Percentiles rank a stretch among this genome's conserved stretches.
phyloP scores from a whole-genome alignment of 2,888 invertebrate species.

The Brachyptera risi region DNA sequence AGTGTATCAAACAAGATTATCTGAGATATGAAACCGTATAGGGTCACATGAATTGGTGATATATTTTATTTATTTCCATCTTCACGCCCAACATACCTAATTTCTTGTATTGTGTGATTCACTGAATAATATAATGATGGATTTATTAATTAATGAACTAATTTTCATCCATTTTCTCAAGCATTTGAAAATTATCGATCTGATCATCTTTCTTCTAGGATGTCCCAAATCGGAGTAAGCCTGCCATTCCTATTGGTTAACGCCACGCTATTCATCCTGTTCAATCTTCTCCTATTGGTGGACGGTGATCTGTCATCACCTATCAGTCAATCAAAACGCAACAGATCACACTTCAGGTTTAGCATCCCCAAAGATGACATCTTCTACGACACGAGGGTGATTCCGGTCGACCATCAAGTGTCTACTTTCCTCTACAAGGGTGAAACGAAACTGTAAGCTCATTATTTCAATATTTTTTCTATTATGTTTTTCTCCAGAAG shows the following conservation, averaged over 20 bases:
- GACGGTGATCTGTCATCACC: not conserved
- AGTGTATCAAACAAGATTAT: too few species aligned
- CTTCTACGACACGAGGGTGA: conserved; percentile 26
- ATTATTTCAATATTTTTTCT: too few species aligned
- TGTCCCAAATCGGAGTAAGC: not conserved
- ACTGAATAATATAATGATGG: too few species aligned
- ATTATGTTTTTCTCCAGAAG: too few species aligned
- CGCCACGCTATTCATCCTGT: not conserved
- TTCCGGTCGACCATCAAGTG: conserved; percentile 42
- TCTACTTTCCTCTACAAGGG: conserved; percentile 40
- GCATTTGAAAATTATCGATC: too few species aligned
- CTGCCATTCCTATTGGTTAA: not conserved
- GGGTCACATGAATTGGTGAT: too few species aligned
- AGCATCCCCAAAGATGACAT: conserved; percentile 30
- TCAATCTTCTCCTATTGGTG: not conserved
- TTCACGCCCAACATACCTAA: too few species aligned
- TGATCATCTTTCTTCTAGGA: not conserved
- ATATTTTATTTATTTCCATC: too few species aligned
- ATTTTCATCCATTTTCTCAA: too few species aligned
- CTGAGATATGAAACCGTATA: too few species aligned
- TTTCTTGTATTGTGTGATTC: too few species aligned
- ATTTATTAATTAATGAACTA: too few species aligned
- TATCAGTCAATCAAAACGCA: not conserved
- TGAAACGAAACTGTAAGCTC: conserved; percentile 41
- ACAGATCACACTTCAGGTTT: conserved; percentile 23